Percentiles rank a stretch among this genome's conserved stretches.
These are phyloP conservation scores for Microplitis demolitor DNA, from an alignment of 1,140 invertebrate genomes.

Conservation along the genomic window DNA sequence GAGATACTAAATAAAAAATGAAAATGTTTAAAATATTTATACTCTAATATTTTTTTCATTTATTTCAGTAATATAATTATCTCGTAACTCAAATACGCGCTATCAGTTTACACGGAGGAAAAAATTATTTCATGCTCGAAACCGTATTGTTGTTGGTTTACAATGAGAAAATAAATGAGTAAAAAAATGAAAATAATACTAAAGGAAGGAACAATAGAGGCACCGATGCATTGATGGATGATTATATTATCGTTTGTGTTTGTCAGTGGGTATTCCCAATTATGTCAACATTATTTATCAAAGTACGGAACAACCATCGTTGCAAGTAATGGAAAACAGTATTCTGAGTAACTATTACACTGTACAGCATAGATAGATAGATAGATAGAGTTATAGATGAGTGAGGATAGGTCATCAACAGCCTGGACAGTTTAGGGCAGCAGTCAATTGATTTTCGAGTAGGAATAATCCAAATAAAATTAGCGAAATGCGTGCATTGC, in stretches of 20 bases:
- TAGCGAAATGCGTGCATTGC: constrained; percentile 21
- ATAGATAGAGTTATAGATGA: not conserved
- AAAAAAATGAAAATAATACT: constrained; percentile 16
- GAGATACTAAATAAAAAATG: too few species aligned
- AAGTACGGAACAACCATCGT: not conserved
- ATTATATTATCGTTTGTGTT: constrained; percentile 21
- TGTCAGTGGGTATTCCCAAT: constrained; percentile 16
- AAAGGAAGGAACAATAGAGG: constrained; percentile 22
- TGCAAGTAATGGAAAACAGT: constrained; percentile 20
- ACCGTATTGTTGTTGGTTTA: not conserved
- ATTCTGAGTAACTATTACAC: constrained; percentile 20
- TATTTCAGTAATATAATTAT: too few species aligned
- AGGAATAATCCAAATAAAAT: constrained; percentile 8
- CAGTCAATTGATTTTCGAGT: constrained; percentile 16
- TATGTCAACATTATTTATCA: constrained; percentile 31
- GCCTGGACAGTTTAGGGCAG: constrained; percentile 3
- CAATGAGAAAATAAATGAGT: not conserved
- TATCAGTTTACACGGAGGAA: too few species aligned
- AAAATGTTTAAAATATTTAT: not conserved
- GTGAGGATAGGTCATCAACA: not conserved
- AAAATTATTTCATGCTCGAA: too few species aligned
- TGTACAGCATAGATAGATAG: not conserved
- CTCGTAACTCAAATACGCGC: too few species aligned
- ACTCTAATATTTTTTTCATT: not conserved
- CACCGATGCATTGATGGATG: constrained; percentile 24